Conservation (phyloP, 2,888 invertebrate genomes). For the Callyntrura guangdongensis region DNA sequence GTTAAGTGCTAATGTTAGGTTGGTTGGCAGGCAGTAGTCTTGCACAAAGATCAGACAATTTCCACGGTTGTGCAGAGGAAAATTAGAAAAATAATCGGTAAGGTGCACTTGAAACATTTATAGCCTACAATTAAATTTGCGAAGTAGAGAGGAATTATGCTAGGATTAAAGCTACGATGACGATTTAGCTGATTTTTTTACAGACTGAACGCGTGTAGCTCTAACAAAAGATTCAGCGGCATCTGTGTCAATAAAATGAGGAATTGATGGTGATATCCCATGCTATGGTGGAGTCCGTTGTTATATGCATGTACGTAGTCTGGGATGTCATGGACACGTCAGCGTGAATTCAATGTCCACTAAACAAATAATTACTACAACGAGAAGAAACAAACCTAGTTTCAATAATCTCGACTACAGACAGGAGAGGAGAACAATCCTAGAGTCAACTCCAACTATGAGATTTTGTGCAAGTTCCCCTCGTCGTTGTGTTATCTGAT, state of each 20-base stretch:
- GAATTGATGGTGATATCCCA: no score
- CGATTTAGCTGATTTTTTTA: neutral
- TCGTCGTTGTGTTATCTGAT: neutral
- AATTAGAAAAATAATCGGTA: neutral
- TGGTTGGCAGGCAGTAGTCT: neutral
- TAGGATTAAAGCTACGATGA: neutral
- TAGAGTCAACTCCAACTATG: no score
- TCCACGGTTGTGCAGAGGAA: neutral
- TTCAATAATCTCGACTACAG: no score
- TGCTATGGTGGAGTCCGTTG: no score
- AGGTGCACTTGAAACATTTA: neutral
- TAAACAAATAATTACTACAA: no score
- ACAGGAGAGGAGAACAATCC: no score
- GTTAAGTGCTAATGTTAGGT: no score
- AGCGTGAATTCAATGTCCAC: neutral
- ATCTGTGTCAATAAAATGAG: no score
- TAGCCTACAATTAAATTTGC: neutral
- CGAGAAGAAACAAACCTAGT: neutral
- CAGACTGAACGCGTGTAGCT: no score
- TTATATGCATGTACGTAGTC: neutral
- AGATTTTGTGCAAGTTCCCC: neutral
- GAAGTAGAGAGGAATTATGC: neutral
- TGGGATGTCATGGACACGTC: neutral
- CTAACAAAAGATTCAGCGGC: no score
- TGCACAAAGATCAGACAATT: neutral